A percentile compares a stretch with the other conserved stretches of the same genome.
These are phyloP conservation scores for Loris lydekkerianus DNA, from an alignment of 2,797 vertebrate genomes.

Conservation along the genomic window DNA sequence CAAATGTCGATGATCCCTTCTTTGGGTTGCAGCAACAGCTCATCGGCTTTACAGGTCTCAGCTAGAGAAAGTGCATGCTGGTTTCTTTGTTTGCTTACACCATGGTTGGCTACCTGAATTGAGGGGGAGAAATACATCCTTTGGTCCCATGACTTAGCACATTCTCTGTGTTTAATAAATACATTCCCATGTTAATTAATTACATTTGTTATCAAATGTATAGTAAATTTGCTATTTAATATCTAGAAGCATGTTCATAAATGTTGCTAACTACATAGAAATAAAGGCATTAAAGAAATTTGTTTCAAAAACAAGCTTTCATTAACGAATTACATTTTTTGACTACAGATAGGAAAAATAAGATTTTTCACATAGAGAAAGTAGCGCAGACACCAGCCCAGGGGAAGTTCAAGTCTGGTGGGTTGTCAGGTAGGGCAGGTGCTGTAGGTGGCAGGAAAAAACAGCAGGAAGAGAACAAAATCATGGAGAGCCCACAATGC, in stretches of 20 bases:
- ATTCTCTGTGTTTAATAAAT: not conserved
- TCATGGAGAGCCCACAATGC: not conserved
- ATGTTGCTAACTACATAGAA: not conserved
- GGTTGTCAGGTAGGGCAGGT: not conserved
- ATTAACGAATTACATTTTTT: not conserved
- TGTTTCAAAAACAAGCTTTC: not conserved
- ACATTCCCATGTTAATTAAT: not conserved
- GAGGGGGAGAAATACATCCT: not conserved
- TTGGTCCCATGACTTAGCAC: not conserved
- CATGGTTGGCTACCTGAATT: not conserved
- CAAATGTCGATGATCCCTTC: not conserved
- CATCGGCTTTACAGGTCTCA: not conserved
- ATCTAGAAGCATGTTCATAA: not conserved
- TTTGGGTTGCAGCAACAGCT: not conserved
- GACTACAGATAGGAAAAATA: not conserved
- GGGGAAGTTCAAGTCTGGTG: not conserved
- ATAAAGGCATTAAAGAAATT: not conserved
- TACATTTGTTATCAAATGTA: not conserved
- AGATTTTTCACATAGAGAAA: not conserved
- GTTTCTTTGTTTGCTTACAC: not conserved
- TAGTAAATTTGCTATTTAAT: not conserved
- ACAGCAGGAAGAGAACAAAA: not conserved
- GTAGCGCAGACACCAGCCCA: not conserved
- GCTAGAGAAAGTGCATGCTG: accelerated
- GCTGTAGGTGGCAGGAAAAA: not conserved